Evolutionary conservation across 1,140 invertebrate genomes (phyloP), one percentile per base, ranked within the genome.

Genomic region (Liolophura sinensis): DNA sequence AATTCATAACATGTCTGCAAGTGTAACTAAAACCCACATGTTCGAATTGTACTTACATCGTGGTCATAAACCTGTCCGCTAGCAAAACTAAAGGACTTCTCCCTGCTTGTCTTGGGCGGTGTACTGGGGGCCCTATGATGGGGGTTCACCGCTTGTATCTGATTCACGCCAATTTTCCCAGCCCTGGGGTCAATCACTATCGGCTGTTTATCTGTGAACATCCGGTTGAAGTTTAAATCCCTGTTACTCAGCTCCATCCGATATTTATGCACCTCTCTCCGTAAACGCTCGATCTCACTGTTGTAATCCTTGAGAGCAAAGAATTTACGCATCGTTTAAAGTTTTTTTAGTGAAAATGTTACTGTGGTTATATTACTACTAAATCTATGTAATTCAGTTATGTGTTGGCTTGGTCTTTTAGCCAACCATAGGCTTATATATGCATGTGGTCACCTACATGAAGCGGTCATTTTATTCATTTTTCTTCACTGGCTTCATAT

Each of bases 151-250:
- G 57, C 9, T 51, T 64, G 62, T 46, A 40, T 24, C 50, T 64
- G 67, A 64, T 60, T 59, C 15, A 68, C 60, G 20, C 59, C 70
- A 3, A 74, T 74, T 55, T 70, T 72, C 4, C 74, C 74, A 16
- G 77, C 73, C 31, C 70, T 72, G 0, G 67, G 69, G 52, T 82
- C 78, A 5, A 81, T 72, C 12, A 73, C 65, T 16, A 82, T 58
- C 9, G 79, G 78, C 31, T 78, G 72, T 18, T 77, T 72, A 0
- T 81, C 74, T 1, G 74, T 77, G 68, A 84, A 84, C 74, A 82
- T 77, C 56, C 79, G 68, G 68, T 82, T 84, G 62, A 83, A 84
- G 71, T 82, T 84, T 25, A 60, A 68, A 27, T 84, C 82, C 20
- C 82, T 51, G 67, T 84, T 84, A 51, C 73, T 77, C 12, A 84